These are phyloP conservation scores for Lepidochitona cinerea DNA, from an alignment of 2,888 invertebrate genomes.

Conservation along the genomic window DNA sequence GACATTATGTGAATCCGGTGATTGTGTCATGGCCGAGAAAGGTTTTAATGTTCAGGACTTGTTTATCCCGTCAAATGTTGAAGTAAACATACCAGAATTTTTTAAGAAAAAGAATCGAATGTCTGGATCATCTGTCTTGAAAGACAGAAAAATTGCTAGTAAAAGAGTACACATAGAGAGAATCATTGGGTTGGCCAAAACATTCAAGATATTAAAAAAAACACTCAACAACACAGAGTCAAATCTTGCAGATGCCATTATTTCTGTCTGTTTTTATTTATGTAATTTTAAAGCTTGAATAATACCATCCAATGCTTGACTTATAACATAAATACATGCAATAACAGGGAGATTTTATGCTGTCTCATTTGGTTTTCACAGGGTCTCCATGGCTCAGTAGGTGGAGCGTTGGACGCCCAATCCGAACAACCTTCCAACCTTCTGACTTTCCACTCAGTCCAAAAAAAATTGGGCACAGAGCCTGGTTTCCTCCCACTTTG, in stretches of 20 bases:
- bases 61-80: conserved; percentile 34
- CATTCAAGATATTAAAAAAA: conserved; percentile 27
- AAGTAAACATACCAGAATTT: conserved; percentile 36
- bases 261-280: background rate
- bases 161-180: conserved; percentile 38
- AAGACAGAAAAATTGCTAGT: conserved; percentile 32
- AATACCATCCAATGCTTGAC: background rate
- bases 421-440: too few relatives aligned
- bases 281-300: background rate
- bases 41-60: conserved; percentile 33
- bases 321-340: too few relatives aligned
- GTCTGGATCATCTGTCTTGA: conserved; percentile 13
- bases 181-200: conserved; percentile 35
- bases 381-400: too few relatives aligned
- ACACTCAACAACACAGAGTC: conserved; percentile 1
- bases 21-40: conserved; percentile 30
- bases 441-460: too few relatives aligned
- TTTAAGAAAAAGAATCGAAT: conserved; percentile 35
- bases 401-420: too few relatives aligned
- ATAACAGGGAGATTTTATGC: too few relatives aligned
- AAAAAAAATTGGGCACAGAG: too few relatives aligned
- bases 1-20: conserved; percentile 28
- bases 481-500: too few relatives aligned
- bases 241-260: background rate
- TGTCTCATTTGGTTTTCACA: too few relatives aligned